Evolutionary conservation across 2,888 invertebrate species (phyloP).

Genomic region (Graphium colonna): DNA sequence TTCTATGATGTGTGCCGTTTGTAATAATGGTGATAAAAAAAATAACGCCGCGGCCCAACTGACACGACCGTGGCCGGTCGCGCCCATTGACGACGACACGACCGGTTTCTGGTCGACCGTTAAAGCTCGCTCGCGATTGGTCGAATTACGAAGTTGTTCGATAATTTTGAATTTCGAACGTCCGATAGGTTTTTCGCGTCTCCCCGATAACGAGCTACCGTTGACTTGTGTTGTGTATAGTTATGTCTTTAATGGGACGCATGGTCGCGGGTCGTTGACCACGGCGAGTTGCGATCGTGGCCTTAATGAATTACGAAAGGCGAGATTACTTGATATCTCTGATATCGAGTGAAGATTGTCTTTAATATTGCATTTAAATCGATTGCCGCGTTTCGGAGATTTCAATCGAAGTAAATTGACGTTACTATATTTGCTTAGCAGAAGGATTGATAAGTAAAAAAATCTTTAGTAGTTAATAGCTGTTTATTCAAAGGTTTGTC

Average conservation of each 20-base stretch:
- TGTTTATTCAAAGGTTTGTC: too few species aligned
- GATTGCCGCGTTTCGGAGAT: too few species aligned
- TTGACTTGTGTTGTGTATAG: conserved; percentile 14
- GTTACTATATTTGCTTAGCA: too few species aligned
- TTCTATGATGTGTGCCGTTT: conserved; percentile 15
- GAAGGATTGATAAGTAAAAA: too few species aligned
- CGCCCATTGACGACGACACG: conserved; percentile 33
- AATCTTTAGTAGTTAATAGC: too few species aligned
- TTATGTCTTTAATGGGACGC: not conserved
- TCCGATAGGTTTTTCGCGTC: conserved; percentile 40
- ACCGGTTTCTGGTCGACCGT: conserved; percentile 57
- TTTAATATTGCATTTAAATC: too few species aligned
- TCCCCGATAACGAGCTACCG: conserved; percentile 16
- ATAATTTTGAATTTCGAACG: conserved; percentile 46
- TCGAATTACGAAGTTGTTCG: conserved; percentile 41
- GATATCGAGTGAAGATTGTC: too few species aligned
- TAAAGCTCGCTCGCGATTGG: conserved; percentile 49
- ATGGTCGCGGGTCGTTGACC: not conserved
- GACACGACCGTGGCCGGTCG: conserved; percentile 30
- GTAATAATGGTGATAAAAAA: conserved; percentile 18
- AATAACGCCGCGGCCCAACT: conserved; percentile 19
- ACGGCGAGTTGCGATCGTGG: not conserved
- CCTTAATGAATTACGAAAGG: not conserved
- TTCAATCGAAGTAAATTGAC: too few species aligned
- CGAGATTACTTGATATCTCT: too few species aligned